A percentile compares a stretch with the other conserved stretches of the same genome.
Evolutionary conservation across 2,888 invertebrate genomes (phyloP).

Genomic region (Cephus runcator): DNA sequence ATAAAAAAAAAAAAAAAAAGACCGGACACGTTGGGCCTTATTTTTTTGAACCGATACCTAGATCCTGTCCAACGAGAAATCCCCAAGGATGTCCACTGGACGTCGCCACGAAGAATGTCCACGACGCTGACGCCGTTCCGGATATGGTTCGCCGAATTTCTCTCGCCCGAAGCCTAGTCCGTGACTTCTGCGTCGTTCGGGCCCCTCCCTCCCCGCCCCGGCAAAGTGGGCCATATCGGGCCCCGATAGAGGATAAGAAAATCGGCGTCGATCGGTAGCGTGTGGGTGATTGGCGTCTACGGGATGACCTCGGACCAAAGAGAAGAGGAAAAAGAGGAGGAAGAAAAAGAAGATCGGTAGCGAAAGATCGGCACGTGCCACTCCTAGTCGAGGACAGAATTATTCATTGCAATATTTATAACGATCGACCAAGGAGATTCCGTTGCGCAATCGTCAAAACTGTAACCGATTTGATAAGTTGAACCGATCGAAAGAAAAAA

Average conservation of each 20-base stretch:
- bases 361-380: background rate
- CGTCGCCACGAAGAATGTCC: constrained; percentile 5
- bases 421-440: background rate
- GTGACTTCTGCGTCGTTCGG: background rate
- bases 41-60: background rate
- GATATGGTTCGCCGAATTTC: constrained; percentile 47
- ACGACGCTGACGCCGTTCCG: constrained; percentile 31
- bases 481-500: background rate
- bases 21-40: background rate
- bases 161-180: constrained; percentile 13
- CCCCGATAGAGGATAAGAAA: background rate
- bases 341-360: background rate
- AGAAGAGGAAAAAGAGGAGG: background rate
- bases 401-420: background rate
- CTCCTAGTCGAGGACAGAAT: background rate
- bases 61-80: background rate
- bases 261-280: background rate
- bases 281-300: background rate
- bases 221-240: background rate
- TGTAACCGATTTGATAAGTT: background rate
- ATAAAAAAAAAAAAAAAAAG: too few relatives aligned
- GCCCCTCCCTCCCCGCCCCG: background rate
- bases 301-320: background rate
- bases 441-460: background rate
- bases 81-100: constrained; percentile 11